phyloP scores from a whole-genome alignment of 2,888 invertebrate species.

The Meganola albula region DNA sequence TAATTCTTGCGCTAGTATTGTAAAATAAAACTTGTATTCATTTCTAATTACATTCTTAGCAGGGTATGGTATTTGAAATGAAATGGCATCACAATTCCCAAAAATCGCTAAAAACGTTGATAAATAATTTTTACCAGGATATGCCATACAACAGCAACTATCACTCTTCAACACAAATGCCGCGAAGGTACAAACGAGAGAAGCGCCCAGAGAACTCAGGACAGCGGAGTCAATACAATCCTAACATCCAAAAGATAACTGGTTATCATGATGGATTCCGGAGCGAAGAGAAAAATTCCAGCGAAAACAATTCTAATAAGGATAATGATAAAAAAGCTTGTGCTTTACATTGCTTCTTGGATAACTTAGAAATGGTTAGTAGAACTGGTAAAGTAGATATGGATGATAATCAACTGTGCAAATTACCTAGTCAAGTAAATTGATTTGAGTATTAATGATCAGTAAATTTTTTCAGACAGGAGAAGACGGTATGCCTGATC shows the following conservation, averaged over 20 bases:
- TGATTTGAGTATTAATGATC: too few species aligned
- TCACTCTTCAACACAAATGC: conserved; percentile 36
- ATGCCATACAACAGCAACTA: conserved; percentile 29
- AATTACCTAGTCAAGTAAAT: too few species aligned
- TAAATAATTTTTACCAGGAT: conserved; percentile 29
- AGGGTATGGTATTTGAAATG: too few species aligned
- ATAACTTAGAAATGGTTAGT: conserved; percentile 81
- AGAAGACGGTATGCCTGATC: conserved; percentile 81
- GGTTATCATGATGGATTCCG: conserved; percentile 35
- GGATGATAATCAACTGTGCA: too few species aligned
- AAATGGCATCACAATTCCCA: too few species aligned
- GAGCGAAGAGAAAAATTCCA: conserved; percentile 43
- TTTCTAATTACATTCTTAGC: too few species aligned
- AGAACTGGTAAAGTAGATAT: too few species aligned
- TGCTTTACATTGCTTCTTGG: conserved; percentile 83
- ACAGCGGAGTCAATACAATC: conserved; percentile 66
- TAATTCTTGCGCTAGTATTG: too few species aligned
- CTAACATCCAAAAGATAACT: conserved; percentile 43
- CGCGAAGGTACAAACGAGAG: conserved; percentile 53
- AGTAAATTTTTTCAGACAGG: conserved; percentile 64
- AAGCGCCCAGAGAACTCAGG: conserved; percentile 55
- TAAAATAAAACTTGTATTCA: too few species aligned
- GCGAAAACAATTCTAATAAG: conserved; percentile 41
- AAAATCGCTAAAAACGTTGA: too few species aligned
- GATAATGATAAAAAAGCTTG: conserved; percentile 64